Conservation (phyloP, 2,888 invertebrate genomes). For the Apantesis nais region DNA sequence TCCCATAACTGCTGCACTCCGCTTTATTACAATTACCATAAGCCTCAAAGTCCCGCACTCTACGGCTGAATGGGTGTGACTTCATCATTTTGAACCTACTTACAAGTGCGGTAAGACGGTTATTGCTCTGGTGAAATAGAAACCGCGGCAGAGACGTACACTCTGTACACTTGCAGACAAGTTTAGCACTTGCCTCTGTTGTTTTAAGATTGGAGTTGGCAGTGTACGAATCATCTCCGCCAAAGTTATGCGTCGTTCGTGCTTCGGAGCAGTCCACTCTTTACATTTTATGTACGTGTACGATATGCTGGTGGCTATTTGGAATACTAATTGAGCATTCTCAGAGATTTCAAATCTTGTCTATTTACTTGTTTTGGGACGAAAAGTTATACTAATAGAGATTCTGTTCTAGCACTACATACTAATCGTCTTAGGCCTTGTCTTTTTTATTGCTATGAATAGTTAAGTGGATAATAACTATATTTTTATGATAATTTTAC, state of each 20-base stretch:
- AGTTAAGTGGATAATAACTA: constrained; percentile 40
- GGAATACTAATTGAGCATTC: constrained; percentile 83
- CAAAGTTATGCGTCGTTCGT: constrained; percentile 83
- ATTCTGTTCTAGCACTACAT: constrained; percentile 23
- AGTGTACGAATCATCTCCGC: constrained; percentile 59
- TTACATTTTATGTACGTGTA: constrained; percentile 83
- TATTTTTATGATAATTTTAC: constrained; percentile 41
- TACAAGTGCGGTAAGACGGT: constrained; percentile 80
- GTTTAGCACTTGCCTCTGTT: constrained; percentile 71
- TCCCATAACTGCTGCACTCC: constrained; percentile 86
- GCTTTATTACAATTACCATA: constrained; percentile 86
- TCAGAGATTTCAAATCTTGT: constrained; percentile 69
- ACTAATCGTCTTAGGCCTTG: constrained; percentile 2
- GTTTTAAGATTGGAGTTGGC: constrained; percentile 74
- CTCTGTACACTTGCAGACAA: constrained; percentile 65
- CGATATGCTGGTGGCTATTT: constrained; percentile 83
- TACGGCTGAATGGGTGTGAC: constrained; percentile 68
- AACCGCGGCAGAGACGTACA: constrained; percentile 77
- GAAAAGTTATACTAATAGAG: constrained; percentile 41
- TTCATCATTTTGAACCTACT: constrained; percentile 85
- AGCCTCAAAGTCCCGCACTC: constrained; percentile 86
- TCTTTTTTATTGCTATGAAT: constrained; percentile 4
- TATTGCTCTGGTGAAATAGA: constrained; percentile 84
- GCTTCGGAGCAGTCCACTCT: constrained; percentile 82
- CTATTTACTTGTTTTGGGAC: constrained; percentile 61